These are phyloP conservation scores for Enteromius afrohamiltoni DNA, from an alignment of 2,797 vertebrate species.

Conservation along the genomic window DNA sequence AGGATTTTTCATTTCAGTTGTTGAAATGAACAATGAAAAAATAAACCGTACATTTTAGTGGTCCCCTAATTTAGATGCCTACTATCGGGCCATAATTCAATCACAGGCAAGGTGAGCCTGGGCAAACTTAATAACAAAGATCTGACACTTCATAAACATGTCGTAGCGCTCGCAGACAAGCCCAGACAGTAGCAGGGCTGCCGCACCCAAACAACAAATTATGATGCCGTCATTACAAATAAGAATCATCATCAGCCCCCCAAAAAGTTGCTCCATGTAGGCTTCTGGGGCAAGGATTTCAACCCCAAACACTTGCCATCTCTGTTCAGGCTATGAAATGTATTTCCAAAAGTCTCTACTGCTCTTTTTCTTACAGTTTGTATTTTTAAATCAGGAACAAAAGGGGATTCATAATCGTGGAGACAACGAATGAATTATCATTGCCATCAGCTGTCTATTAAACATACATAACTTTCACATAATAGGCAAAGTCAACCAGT, in stretches of 20 bases:
- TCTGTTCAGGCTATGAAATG: not conserved
- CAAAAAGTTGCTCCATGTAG: constrained; percentile 10
- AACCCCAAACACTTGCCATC: constrained; percentile 6
- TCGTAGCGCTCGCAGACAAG: constrained; percentile 21
- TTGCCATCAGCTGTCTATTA: constrained; percentile 31
- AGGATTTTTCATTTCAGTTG: constrained; percentile 6
- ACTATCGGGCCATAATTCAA: constrained; percentile 41
- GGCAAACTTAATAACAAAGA: constrained; percentile 34
- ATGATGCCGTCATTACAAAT: constrained; percentile 39
- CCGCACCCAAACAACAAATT: constrained; percentile 22
- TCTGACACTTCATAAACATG: constrained; percentile 33
- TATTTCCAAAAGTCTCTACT: not conserved
- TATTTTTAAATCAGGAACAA: constrained; percentile 5
- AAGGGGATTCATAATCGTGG: not conserved
- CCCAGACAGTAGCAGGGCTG: constrained; percentile 6
- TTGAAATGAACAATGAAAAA: constrained; percentile 48
- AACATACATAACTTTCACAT: constrained; percentile 35
- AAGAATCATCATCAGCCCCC: constrained; percentile 45
- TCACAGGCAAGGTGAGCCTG: constrained; percentile 30
- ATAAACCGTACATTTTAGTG: constrained; percentile 25
- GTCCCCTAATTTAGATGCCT: constrained; percentile 33
- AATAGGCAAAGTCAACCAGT: constrained; percentile 22
- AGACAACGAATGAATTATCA: constrained; percentile 31
- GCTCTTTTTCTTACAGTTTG: not conserved
- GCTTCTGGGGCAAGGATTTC: constrained; percentile 2